phyloP scores from a whole-genome alignment of 1,140 invertebrate species.

The Zophobas morio region DNA sequence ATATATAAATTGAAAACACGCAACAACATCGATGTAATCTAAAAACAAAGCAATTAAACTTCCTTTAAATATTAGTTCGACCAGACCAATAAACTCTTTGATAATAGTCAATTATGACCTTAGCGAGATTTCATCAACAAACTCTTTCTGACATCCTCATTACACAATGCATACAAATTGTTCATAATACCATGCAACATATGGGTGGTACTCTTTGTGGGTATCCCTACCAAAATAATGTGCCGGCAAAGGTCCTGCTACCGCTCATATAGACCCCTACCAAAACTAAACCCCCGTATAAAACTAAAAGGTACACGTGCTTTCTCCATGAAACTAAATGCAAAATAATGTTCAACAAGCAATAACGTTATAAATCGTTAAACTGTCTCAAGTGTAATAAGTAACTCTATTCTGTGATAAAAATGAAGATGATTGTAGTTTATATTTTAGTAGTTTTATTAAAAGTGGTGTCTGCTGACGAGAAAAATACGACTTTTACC shows the following conservation, averaged over 20 bases:
- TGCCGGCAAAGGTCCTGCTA: constrained; percentile 24
- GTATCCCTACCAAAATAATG: constrained; percentile 24
- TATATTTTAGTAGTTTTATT: constrained; percentile 33
- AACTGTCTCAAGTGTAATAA: neutral
- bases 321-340: constrained; percentile 23
- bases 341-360: constrained; percentile 21
- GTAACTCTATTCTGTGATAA: constrained; percentile 32
- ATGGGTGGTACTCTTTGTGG: constrained; percentile 34
- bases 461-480: constrained; percentile 19
- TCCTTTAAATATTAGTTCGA: constrained; percentile 8
- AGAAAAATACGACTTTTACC: constrained; percentile 50
- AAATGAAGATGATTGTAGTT: constrained; percentile 7
- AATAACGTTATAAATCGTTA: constrained; percentile 11
- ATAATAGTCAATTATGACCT: constrained; percentile 39
- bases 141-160: constrained; percentile 40
- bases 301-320: constrained; percentile 35
- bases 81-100: constrained; percentile 20
- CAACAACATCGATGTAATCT: neutral
- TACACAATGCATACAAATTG: constrained; percentile 44
- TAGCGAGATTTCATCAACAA: constrained; percentile 36
- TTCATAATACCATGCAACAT: constrained; percentile 30
- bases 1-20: neutral
- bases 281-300: constrained; percentile 38
- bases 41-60: constrained; percentile 6
- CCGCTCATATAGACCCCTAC: constrained; percentile 18